Conservation (phyloP, 1,140 invertebrate species). For the Hyposmocoma kahamanoa region DNA sequence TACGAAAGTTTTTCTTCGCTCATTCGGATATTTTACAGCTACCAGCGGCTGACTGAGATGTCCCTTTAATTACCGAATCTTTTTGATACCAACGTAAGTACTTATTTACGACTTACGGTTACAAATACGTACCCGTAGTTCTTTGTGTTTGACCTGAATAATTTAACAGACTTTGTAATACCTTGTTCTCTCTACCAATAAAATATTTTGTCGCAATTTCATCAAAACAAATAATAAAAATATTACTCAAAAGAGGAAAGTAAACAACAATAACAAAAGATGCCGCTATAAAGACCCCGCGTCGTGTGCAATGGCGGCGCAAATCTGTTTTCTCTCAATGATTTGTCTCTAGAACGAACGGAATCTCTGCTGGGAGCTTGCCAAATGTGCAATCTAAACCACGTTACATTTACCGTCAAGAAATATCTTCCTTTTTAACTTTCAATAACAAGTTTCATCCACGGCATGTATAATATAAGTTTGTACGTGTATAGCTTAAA, state of each 20-base stretch:
- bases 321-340: constrained; percentile 66
- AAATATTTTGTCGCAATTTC: too few relatives aligned
- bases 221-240: not conserved
- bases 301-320: constrained; percentile 47
- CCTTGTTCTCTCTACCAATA: too few relatives aligned
- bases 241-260: constrained; percentile 13
- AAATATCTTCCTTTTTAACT: constrained; percentile 6
- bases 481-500: constrained; percentile 49
- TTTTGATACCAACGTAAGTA: too few relatives aligned
- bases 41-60: too few relatives aligned
- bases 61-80: too few relatives aligned
- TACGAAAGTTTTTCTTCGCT: too few relatives aligned
- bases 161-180: too few relatives aligned
- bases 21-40: too few relatives aligned
- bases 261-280: constrained; percentile 46
- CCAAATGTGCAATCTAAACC: constrained; percentile 55
- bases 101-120: too few relatives aligned
- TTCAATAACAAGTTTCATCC: constrained; percentile 18
- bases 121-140: too few relatives aligned
- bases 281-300: constrained; percentile 19
- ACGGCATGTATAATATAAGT: constrained; percentile 9
- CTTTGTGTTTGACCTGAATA: too few relatives aligned
- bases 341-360: constrained; percentile 61
- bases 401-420: constrained; percentile 13
- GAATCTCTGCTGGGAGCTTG: constrained; percentile 57